Conservation (phyloP, 2,113 vertebrate genomes). For the Pandion haliaetus region DNA sequence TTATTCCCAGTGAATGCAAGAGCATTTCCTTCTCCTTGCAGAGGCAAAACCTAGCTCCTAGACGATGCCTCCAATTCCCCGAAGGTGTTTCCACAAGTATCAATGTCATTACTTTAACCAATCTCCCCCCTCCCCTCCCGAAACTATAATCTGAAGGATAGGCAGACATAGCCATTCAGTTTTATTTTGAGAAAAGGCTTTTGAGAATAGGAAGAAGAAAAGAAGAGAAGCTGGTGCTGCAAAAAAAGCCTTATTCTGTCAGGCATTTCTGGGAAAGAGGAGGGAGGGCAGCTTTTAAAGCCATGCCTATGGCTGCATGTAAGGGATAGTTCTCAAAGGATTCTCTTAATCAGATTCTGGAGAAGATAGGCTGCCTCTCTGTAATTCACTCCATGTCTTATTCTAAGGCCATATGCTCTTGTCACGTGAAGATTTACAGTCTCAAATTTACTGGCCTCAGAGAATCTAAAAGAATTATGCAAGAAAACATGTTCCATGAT, state of each 20-base stretch:
- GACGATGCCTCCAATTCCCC: neutral
- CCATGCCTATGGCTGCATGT: neutral
- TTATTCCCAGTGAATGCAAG: neutral
- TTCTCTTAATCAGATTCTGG: slow-evolving; percentile 12
- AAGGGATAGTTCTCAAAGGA: neutral
- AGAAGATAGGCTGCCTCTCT: neutral
- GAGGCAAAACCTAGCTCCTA: neutral
- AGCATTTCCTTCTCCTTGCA: neutral
- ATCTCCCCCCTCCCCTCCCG: too few species aligned
- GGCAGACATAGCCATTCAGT: neutral
- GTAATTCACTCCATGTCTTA: neutral
- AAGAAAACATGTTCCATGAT: slow-evolving; percentile 11
- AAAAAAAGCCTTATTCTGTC: neutral
- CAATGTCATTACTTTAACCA: neutral
- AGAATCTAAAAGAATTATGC: slow-evolving; percentile 31
- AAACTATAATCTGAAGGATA: neutral
- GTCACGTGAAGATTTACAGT: neutral
- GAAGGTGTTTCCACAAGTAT: neutral
- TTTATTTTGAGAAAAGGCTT: neutral
- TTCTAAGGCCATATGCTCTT: neutral
- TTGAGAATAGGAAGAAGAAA: neutral
- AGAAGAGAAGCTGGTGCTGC: neutral
- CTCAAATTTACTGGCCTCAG: neutral
- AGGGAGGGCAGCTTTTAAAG: neutral
- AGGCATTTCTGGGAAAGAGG: neutral